Percentiles rank a stretch among this genome's conserved stretches.
phyloP scores from a whole-genome alignment of 2,797 vertebrate genomes.

The Huso huso region DNA sequence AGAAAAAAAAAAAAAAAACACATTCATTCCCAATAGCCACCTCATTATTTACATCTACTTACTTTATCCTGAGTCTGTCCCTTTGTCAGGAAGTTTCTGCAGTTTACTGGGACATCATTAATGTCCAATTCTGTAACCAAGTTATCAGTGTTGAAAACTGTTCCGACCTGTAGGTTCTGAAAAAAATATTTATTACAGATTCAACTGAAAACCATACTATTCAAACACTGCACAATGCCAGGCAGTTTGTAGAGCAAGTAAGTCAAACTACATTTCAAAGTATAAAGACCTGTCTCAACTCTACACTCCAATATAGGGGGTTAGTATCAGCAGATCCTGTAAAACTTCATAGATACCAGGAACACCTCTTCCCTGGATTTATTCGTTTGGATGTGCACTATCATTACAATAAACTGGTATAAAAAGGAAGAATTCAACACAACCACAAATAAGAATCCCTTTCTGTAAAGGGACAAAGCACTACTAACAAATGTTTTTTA shows the following conservation, averaged over 20 bases:
- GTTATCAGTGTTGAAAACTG: slow-evolving; percentile 41
- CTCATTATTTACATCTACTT: slow-evolving; percentile 1
- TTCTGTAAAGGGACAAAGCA: background rate
- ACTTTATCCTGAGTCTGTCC: slow-evolving; percentile 70
- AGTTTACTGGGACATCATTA: slow-evolving; percentile 64
- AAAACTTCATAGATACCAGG: too few species aligned
- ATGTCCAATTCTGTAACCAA: slow-evolving; percentile 70
- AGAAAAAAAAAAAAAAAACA: background rate
- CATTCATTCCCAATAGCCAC: background rate
- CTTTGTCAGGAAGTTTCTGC: slow-evolving; percentile 67
- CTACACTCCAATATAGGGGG: background rate
- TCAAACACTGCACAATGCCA: background rate
- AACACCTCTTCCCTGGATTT: too few species aligned
- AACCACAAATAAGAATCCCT: background rate
- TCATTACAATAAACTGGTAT: too few species aligned
- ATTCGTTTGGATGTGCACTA: too few species aligned
- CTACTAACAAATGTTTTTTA: background rate
- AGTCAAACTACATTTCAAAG: background rate
- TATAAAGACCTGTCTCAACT: background rate
- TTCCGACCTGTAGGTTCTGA: slow-evolving; percentile 35
- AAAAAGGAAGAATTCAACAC: too few species aligned
- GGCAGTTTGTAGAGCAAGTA: background rate
- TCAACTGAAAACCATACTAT: background rate
- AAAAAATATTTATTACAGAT: slow-evolving; percentile 14
- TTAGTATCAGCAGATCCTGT: background rate